Base-by-base conservation (phyloP, 2,888 invertebrate genomes). In the Tipula unca region DNA sequence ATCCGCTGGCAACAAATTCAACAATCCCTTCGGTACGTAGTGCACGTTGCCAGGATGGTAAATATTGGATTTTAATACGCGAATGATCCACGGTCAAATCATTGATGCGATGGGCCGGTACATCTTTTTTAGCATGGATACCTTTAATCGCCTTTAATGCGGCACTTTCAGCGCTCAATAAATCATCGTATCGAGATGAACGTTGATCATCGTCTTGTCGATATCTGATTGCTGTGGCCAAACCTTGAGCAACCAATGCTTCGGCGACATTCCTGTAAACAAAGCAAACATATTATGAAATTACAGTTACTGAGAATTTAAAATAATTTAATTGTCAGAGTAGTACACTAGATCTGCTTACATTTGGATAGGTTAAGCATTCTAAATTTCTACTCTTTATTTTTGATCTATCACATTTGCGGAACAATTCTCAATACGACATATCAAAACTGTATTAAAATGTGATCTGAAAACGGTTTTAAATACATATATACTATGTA, bases 1-100 rank as follows among this genome's bases (percentile, higher is more conserved):
- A 98, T 20, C 99, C 99, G 89, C 98, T 98, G 0, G 98, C 97
- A 0, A 99, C 97, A 90, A 98, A 99, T 90, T 99, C 99, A 3
- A 99, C 98, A 14, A 97, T 94, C 3, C 96, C 99, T 89, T 98
- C 98, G 84, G 96, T 95, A 87, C 96, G 95, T 86, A 97, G 95
- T 8, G 97, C 96, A 88, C 99, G 93, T 91, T 97, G 97, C 89
- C 99, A 93, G 89, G 97, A 97, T 84, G 98, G 97, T 89, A 99
- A 93, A 92, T 98, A 98, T 89, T 97, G 96, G 90, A 96, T 95
- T 93, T 82, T 95, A 92, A 91, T 98, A 94, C 94, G 94, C 89
- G 88, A 90, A 90, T 90, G 90, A 88, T 90, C 90, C 87, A 90
- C 95, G 86, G 95, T 94, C 1, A 98, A 95, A 91, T 99, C 98